Evolutionary conservation across 1,140 invertebrate genomes (phyloP).

Genomic region (Cepaea nemoralis): DNA sequence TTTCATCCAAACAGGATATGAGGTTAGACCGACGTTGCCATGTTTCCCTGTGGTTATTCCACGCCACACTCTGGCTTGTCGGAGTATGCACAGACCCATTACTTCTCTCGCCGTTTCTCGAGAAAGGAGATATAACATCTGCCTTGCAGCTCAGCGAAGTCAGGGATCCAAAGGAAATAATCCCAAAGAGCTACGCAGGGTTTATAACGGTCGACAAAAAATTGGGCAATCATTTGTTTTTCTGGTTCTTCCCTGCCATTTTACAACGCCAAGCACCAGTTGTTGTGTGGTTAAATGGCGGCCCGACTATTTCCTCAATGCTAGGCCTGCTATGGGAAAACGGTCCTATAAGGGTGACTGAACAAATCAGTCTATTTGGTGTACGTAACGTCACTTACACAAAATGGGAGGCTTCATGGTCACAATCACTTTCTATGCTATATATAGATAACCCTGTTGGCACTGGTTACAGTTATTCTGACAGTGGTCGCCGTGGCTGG

Average conservation of each 20-base stretch:
- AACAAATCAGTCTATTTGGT: no score
- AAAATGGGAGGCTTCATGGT: constrained; percentile 76
- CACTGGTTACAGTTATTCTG: constrained; percentile 68
- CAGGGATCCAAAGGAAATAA: background rate
- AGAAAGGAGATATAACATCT: background rate
- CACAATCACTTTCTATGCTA: constrained; percentile 81
- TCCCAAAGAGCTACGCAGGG: constrained; percentile 74
- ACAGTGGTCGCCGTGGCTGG: constrained; percentile 62
- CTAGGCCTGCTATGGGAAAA: constrained; percentile 40
- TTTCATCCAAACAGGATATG: no score
- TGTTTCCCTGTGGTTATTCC: background rate
- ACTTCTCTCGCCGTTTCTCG: background rate
- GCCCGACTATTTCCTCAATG: constrained; percentile 77
- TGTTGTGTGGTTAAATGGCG: constrained; percentile 86
- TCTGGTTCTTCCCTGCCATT: constrained; percentile 92
- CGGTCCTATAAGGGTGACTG: constrained; percentile 48
- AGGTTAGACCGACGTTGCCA: no score
- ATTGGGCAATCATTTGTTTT: constrained; percentile 85
- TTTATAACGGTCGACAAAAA: constrained; percentile 82
- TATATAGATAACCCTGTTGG: constrained; percentile 89
- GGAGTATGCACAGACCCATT: background rate
- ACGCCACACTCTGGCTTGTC: background rate
- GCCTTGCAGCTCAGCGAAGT: background rate
- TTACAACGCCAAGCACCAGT: constrained; percentile 76
- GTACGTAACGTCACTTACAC: constrained; percentile 43